phyloP scores from a whole-genome alignment of 2,888 invertebrate genomes.

The Gastracanthus pulcherrimus region DNA sequence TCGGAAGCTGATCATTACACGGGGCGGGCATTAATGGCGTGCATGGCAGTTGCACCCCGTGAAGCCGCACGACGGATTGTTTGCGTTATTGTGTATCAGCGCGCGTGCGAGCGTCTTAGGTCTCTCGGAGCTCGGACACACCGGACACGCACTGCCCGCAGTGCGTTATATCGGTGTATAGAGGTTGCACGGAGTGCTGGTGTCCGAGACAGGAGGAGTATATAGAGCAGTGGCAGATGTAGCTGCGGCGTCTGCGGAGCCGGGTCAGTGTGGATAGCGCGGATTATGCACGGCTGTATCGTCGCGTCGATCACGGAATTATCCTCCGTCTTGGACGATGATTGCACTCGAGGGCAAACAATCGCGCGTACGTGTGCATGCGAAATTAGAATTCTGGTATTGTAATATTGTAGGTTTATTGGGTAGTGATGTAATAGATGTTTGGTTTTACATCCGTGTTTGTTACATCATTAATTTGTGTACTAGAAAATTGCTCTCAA shows the following conservation, averaged over 20 bases:
- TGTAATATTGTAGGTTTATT: too few species aligned
- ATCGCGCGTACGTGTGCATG: too few species aligned
- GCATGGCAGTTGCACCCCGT: too few species aligned
- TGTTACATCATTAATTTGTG: too few species aligned
- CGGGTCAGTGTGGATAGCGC: background rate
- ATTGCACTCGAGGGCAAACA: background rate
- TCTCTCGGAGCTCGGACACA: background rate
- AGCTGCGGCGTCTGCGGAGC: background rate
- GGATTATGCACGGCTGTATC: conserved; percentile 16
- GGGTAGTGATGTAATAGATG: too few species aligned
- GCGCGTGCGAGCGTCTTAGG: background rate
- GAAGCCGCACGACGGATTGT: conserved; percentile 11
- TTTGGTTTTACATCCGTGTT: too few species aligned
- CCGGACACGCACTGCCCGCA: too few species aligned
- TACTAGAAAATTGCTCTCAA: too few species aligned
- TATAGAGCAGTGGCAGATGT: too few species aligned
- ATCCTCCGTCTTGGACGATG: background rate
- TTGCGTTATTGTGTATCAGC: conserved; percentile 14
- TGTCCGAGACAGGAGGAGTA: too few species aligned
- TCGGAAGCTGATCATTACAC: conserved; percentile 35
- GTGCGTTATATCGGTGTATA: too few species aligned
- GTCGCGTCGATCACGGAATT: conserved; percentile 7
- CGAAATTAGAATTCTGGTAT: too few species aligned
- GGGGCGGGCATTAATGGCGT: background rate
- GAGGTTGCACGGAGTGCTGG: background rate